Conservation (phyloP, 2,113 vertebrate species). For the Chiloscyllium plagiosum region DNA sequence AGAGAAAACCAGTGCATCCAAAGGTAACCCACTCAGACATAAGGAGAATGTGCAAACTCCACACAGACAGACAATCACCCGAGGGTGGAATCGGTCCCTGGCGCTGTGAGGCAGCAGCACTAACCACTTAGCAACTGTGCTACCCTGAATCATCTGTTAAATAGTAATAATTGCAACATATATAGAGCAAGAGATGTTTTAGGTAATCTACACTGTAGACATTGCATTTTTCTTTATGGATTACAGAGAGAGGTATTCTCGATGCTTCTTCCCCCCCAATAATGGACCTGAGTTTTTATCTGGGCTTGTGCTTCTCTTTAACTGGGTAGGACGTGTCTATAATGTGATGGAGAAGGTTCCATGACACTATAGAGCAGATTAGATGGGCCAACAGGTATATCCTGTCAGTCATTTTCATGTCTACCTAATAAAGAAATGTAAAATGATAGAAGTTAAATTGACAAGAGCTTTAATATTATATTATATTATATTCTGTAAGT, state of each 20-base stretch:
- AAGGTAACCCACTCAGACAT: too few species aligned
- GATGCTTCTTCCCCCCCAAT: background rate
- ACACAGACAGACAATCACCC: too few species aligned
- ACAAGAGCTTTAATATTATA: background rate
- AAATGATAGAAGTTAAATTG: background rate
- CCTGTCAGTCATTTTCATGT: background rate
- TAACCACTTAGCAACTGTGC: too few species aligned
- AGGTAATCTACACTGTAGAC: background rate
- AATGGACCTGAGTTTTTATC: background rate
- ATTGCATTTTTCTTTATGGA: background rate
- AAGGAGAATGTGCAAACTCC: too few species aligned
- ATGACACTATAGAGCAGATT: background rate
- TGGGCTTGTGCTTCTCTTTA: background rate
- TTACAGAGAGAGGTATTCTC: background rate
- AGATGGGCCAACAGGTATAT: background rate
- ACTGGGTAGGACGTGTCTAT: background rate
- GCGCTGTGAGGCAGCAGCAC: too few species aligned
- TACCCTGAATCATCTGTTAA: background rate
- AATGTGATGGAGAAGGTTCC: background rate
- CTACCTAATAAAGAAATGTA: background rate
- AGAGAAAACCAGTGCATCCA: too few species aligned
- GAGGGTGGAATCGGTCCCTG: too few species aligned
- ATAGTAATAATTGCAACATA: background rate
- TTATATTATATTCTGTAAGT: background rate
- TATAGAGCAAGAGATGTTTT: background rate